Evolutionary conservation across 2,113 vertebrate species (phyloP).

Genomic region (Zosterops pallidus): DNA sequence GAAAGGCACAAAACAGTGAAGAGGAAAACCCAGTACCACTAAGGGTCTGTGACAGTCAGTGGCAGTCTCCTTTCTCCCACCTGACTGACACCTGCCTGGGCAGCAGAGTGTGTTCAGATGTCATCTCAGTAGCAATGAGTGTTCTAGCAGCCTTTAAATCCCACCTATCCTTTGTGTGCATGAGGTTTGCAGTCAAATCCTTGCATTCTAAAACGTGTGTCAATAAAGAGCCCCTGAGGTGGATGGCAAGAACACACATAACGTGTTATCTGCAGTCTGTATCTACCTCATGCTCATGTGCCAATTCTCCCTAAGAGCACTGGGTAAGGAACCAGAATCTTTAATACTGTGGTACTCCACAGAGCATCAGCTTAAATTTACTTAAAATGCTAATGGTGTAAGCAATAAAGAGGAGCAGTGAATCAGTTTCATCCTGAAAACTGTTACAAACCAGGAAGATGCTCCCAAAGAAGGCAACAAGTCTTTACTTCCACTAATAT

Average conservation of each 20-base stretch:
- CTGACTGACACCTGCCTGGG: not conserved
- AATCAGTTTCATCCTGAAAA: not conserved
- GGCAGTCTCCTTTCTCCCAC: not conserved
- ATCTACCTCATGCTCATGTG: not conserved
- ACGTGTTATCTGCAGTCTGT: not conserved
- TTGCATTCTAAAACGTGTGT: accelerated
- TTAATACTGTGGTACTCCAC: accelerated
- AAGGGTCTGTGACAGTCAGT: not conserved
- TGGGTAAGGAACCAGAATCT: not conserved
- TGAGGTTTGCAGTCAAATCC: not conserved
- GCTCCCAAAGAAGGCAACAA: not conserved
- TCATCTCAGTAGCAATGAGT: not conserved
- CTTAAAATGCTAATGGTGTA: not conserved
- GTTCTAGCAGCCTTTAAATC: not conserved
- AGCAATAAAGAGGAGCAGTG: not conserved
- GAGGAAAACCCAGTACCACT: not conserved
- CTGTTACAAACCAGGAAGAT: not conserved
- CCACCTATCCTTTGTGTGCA: not conserved
- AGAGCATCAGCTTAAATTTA: not conserved
- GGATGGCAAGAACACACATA: not conserved
- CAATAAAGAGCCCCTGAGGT: not conserved
- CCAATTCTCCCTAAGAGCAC: not conserved
- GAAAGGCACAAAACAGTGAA: not conserved
- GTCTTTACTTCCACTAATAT: not conserved
- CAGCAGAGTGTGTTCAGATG: not conserved